Percentiles rank a stretch among this genome's conserved stretches.
Evolutionary conservation across 2,888 invertebrate species (phyloP).

Genomic region (Troides aeacus): DNA sequence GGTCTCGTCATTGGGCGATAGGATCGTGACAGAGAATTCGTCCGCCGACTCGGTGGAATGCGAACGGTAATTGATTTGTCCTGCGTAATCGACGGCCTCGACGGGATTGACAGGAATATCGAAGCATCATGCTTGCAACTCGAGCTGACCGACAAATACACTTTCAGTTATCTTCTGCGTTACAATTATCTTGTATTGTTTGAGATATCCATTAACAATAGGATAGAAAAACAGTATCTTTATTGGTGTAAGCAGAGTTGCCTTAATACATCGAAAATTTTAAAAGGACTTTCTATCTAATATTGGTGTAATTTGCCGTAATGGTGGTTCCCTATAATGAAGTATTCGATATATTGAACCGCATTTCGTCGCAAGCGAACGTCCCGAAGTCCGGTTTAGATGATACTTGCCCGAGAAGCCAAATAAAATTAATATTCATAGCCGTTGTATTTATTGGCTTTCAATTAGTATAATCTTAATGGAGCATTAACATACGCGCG

Average conservation of each 20-base stretch:
- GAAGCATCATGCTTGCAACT: conserved; percentile 53
- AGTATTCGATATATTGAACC: conserved; percentile 18
- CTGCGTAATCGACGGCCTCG: conserved; percentile 69
- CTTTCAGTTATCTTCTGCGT: conserved; percentile 25
- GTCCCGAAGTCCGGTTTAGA: conserved; percentile 44
- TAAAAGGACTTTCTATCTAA: conserved; percentile 18
- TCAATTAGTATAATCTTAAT: conserved; percentile 81
- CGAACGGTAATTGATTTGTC: conserved; percentile 77
- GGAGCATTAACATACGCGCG: conserved; percentile 78
- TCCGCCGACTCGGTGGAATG: conserved; percentile 71
- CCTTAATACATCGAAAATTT: neutral
- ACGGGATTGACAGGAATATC: conserved; percentile 69
- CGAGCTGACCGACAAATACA: conserved; percentile 29
- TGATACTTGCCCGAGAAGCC: conserved; percentile 55
- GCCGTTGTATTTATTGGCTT: conserved; percentile 80
- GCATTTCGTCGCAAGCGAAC: conserved; percentile 61
- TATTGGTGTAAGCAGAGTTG: neutral
- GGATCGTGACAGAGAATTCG: conserved; percentile 77
- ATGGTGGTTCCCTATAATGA: conserved; percentile 14
- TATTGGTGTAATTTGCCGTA: conserved; percentile 7
- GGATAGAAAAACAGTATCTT: neutral
- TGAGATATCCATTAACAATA: neutral
- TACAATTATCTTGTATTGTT: neutral
- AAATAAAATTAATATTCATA: conserved; percentile 80
- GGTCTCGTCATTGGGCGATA: conserved; percentile 66